Evolutionary conservation across 2,113 vertebrate species (phyloP).

Genomic region (Columba livia): DNA sequence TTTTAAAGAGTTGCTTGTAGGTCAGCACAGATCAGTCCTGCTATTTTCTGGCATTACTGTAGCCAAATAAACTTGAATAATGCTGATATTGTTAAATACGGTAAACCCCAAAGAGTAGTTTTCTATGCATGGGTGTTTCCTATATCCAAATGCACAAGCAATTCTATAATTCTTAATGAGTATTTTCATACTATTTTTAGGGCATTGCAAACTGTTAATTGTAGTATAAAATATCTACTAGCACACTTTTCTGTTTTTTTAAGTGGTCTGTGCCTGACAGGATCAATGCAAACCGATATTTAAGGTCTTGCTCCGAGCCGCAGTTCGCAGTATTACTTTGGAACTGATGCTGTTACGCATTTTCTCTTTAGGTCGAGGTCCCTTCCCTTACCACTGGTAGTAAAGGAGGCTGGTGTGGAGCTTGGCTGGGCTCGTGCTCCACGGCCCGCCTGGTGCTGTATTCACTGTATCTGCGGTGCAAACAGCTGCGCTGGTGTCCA

Average conservation of each 20-base stretch:
- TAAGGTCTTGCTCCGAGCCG: background rate
- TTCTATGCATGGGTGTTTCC: background rate
- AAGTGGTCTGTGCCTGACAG: background rate
- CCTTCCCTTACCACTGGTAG: background rate
- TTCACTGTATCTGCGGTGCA: background rate
- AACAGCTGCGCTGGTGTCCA: background rate
- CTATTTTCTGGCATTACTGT: background rate
- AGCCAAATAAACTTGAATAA: slow-evolving; percentile 6
- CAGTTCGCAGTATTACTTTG: background rate
- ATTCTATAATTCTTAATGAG: background rate
- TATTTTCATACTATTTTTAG: slow-evolving; percentile 22
- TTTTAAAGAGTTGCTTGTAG: background rate
- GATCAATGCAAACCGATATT: background rate
- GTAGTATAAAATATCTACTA: background rate
- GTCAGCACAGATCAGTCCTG: background rate
- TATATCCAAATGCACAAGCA: background rate
- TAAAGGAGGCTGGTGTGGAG: background rate
- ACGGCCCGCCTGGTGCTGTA: background rate
- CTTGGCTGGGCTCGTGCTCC: background rate
- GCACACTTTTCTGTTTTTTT: background rate
- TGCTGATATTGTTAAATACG: background rate
- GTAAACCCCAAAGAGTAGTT: background rate
- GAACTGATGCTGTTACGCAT: background rate
- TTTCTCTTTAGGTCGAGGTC: background rate
- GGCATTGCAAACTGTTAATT: background rate